Conservation (phyloP, 2,888 invertebrate genomes). For the Tiphia femorata region DNA sequence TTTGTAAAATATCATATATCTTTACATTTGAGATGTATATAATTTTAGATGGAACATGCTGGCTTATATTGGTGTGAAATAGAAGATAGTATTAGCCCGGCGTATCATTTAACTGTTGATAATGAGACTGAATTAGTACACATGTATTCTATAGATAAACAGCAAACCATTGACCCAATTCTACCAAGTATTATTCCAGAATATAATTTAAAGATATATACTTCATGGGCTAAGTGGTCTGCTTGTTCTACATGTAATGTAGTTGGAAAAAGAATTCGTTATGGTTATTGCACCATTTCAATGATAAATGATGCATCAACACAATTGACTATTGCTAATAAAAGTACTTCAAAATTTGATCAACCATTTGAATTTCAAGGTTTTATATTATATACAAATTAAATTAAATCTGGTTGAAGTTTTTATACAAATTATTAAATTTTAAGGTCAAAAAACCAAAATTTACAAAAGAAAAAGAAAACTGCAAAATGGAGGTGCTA, state of each 20-base stretch:
- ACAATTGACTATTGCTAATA: slow-evolving; percentile 11
- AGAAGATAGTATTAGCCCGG: slow-evolving; percentile 67
- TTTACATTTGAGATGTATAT: neutral
- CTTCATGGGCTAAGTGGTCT: slow-evolving; percentile 77
- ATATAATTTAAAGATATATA: slow-evolving; percentile 69
- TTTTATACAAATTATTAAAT: neutral
- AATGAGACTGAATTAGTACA: slow-evolving; percentile 66
- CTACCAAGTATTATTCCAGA: slow-evolving; percentile 47
- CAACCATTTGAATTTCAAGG: too few relatives aligned
- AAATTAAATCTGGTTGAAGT: neutral
- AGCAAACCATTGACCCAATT: slow-evolving; percentile 60
- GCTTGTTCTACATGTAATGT: slow-evolving; percentile 75
- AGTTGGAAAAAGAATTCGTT: slow-evolving; percentile 73
- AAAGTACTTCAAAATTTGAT: neutral
- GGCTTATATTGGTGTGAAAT: slow-evolving; percentile 74
- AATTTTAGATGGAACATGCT: slow-evolving; percentile 64
- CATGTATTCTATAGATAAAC: slow-evolving; percentile 57
- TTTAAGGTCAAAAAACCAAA: slow-evolving; percentile 1
- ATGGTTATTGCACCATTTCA: slow-evolving; percentile 74
- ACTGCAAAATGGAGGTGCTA: neutral
- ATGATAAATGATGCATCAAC: slow-evolving; percentile 24
- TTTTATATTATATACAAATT: neutral
- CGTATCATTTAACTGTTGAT: slow-evolving; percentile 72
- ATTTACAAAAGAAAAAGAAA: slow-evolving; percentile 1
- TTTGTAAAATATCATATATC: neutral